Evolutionary conservation across 1,140 invertebrate genomes (phyloP), one percentile per base, ranked within the genome.

Genomic region (Drosophila sturtevanti): DNA sequence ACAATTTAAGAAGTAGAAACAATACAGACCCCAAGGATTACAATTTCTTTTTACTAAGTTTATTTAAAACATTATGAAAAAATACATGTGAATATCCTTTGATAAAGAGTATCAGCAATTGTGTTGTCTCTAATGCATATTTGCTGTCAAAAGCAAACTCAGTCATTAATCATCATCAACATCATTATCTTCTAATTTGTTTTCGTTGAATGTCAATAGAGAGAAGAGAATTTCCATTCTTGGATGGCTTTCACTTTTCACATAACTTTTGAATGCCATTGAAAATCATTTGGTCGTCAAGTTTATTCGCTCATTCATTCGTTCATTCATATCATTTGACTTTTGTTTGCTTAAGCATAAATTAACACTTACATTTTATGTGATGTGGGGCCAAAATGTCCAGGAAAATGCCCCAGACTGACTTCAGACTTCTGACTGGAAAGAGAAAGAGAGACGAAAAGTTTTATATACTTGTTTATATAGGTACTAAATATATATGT

Each of bases 361-460:
- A 87, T 87, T 87, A 87, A 87, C 84, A 87, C 82, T 87, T 79
- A 87, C 82, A 68, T 82, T 79, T 89, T 68, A 74, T 79, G 65
- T 73, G 54, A 21, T 63, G 51, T 56, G 21, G 22, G 41, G 38
- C 12, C 16, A 35, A 18, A 38, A 70, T 62, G 64, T 64, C 63
- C 63, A 67, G 68, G 56, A 51, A 56, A 86, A 77, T 58, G 70
- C 75, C 67, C 63, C 62, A 74, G 73, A 77, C 69, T 77, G 68
- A 60, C 62, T 70, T 59, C 68, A 71, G 63, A 71, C 65, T 86
- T 80, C 44, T 63, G 37, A 48, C 59, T 69, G 51, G 58, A 38
- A 55, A 69, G 64, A 77, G 72, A 72, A 62, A 80, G 41, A 66
- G 62, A 55, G 41, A 18, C 4, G 21, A 44, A 31, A n/a, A 64